Conservation (phyloP, 2,888 invertebrate species). For the Margaritifera margaritifera region DNA sequence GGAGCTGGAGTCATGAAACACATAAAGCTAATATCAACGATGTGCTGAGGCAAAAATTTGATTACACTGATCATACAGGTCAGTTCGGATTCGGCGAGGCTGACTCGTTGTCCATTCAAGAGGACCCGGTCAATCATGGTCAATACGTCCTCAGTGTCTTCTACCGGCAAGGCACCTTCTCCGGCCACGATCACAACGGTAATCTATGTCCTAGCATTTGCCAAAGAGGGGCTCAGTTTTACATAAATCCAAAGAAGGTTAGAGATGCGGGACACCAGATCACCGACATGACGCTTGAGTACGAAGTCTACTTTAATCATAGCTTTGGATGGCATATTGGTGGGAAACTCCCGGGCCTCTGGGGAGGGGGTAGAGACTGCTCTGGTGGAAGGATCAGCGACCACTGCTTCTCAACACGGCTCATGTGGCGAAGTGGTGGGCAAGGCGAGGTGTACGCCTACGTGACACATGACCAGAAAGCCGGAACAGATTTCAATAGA, state of each 20-base stretch:
- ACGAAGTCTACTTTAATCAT: slow-evolving; percentile 35
- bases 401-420: slow-evolving; percentile 52
- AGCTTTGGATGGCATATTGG: slow-evolving; percentile 33
- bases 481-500: slow-evolving; percentile 13
- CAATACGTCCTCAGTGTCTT: slow-evolving; percentile 26
- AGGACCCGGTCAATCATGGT: slow-evolving; percentile 26
- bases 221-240: slow-evolving; percentile 36
- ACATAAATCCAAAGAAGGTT: slow-evolving; percentile 16
- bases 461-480: slow-evolving; percentile 36
- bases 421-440: slow-evolving; percentile 58
- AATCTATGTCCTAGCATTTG: neutral
- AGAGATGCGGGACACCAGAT: slow-evolving; percentile 1
- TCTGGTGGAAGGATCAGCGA: slow-evolving; percentile 48
- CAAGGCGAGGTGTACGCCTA: slow-evolving; percentile 58
- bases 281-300: slow-evolving; percentile 30
- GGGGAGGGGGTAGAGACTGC: slow-evolving; percentile 42
- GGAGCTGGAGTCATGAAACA: too few relatives aligned
- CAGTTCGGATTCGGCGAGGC: slow-evolving; percentile 1
- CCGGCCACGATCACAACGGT: too few relatives aligned
- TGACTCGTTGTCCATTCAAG: slow-evolving; percentile 17
- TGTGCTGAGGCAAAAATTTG: too few relatives aligned
- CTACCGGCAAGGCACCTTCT: slow-evolving; percentile 10
- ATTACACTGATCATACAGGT: too few relatives aligned
- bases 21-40: too few relatives aligned
- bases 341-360: slow-evolving; percentile 58